These are phyloP conservation scores for Tetraodon nigroviridis DNA, from an alignment of 2,113 vertebrate genomes.

Conservation along the genomic window DNA sequence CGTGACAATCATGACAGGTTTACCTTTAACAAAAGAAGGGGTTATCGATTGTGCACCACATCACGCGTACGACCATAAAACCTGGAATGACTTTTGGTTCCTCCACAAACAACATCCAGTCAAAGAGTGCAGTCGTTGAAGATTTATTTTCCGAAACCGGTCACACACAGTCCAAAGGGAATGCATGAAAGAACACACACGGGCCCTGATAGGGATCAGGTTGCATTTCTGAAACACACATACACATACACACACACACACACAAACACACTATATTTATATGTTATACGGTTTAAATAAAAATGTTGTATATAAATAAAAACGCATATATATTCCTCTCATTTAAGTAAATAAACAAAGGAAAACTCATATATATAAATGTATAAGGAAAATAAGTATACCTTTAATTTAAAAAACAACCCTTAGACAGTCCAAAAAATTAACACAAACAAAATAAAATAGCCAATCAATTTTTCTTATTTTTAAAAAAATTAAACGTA, in stretches of 20 bases:
- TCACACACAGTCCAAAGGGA: slow-evolving; percentile 6
- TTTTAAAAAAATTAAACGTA: too few relatives aligned
- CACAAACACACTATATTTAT: not conserved
- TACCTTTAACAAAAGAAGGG: slow-evolving; percentile 45
- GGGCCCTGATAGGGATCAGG: slow-evolving; percentile 21
- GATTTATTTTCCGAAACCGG: slow-evolving; percentile 30
- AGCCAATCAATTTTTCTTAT: too few relatives aligned
- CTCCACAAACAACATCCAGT: too few relatives aligned
- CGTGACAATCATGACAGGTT: slow-evolving; percentile 73
- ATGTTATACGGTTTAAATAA: too few relatives aligned
- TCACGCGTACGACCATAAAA: not conserved
- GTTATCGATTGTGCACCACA: slow-evolving; percentile 5
- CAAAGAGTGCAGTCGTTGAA: not conserved
- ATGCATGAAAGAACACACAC: slow-evolving; percentile 31
- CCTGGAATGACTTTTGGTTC: not conserved
- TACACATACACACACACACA: not conserved
- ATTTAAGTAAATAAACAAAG: too few relatives aligned
- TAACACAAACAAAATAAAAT: too few relatives aligned
- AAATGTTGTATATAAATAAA: too few relatives aligned
- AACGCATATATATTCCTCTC: too few relatives aligned
- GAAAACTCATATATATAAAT: too few relatives aligned
- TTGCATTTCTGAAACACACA: slow-evolving; percentile 14
- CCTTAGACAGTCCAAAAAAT: too few relatives aligned
- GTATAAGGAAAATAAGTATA: too few relatives aligned
- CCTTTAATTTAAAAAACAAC: too few relatives aligned